Conservation (phyloP, 1,140 invertebrate genomes). For the Halesus radiatus region DNA sequence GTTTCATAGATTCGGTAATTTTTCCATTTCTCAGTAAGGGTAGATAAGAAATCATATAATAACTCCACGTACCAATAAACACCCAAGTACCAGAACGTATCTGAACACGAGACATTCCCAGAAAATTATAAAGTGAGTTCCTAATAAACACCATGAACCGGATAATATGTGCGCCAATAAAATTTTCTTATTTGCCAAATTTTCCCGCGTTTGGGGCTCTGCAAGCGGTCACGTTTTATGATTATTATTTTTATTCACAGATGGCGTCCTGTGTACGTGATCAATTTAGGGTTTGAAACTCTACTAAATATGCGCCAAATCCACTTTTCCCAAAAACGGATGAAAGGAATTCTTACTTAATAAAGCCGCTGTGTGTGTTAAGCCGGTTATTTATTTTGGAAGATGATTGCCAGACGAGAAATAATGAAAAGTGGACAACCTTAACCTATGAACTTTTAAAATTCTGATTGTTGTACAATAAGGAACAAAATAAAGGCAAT, state of each 20-base stretch:
- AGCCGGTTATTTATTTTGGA: conserved; percentile 13
- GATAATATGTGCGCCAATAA: conserved; percentile 14
- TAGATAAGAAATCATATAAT: too few relatives aligned
- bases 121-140: not conserved
- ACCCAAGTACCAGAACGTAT: too few relatives aligned
- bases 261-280: conserved; percentile 36
- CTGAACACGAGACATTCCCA: too few relatives aligned
- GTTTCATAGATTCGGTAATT: too few relatives aligned
- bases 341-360: conserved; percentile 23
- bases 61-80: too few relatives aligned
- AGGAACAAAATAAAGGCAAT: too few relatives aligned
- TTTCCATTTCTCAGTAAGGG: too few relatives aligned
- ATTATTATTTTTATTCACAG: conserved; percentile 46
- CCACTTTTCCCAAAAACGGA: conserved; percentile 12
- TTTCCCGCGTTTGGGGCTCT: conserved; percentile 8
- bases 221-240: conserved; percentile 43
- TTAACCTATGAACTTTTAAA: not conserved
- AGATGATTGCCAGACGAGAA: conserved; percentile 8
- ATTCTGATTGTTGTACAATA: not conserved
- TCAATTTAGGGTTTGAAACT: conserved; percentile 33
- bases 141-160: not conserved
- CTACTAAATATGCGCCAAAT: conserved; percentile 36
- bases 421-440: not conserved
- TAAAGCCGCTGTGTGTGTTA: conserved; percentile 24
- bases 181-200: conserved; percentile 27